Percentiles rank a stretch among this genome's conserved stretches.
Conservation (phyloP, 1,140 invertebrate genomes). For the Eupeodes corollae region DNA sequence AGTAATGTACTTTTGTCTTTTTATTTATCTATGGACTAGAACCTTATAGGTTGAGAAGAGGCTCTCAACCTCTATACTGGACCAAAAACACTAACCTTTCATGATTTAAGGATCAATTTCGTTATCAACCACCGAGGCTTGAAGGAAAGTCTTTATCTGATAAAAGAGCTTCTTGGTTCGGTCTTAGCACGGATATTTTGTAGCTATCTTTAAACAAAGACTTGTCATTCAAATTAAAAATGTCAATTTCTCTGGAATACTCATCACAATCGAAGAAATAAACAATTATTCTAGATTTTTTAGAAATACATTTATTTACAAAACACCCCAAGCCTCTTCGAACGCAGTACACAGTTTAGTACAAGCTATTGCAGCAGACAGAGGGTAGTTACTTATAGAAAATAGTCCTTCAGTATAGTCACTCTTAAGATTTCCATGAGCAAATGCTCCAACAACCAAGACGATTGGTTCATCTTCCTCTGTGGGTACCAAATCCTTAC, state of each 20-base stretch:
- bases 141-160: conserved; percentile 9
- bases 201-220: too few relatives aligned
- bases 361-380: conserved; percentile 92
- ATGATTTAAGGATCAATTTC: too few relatives aligned
- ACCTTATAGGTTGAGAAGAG: too few relatives aligned
- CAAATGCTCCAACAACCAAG: conserved; percentile 92
- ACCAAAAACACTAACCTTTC: too few relatives aligned
- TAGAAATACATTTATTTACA: conserved; percentile 17
- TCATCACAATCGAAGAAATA: neutral
- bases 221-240: too few relatives aligned
- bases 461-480: conserved; percentile 69
- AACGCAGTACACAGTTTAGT: conserved; percentile 93
- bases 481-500: conserved; percentile 67
- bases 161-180: neutral
- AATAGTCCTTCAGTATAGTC: conserved; percentile 87
- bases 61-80: too few relatives aligned
- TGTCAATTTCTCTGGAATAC: neutral
- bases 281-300: neutral
- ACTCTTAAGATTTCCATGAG: conserved; percentile 82
- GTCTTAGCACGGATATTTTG: neutral
- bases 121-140: conserved; percentile 12
- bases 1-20: too few relatives aligned
- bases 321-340: conserved; percentile 89
- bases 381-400: conserved; percentile 91
- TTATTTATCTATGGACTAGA: too few relatives aligned